These are phyloP conservation scores for Melanostoma mellinum DNA, from an alignment of 2,888 invertebrate genomes.

Conservation along the genomic window DNA sequence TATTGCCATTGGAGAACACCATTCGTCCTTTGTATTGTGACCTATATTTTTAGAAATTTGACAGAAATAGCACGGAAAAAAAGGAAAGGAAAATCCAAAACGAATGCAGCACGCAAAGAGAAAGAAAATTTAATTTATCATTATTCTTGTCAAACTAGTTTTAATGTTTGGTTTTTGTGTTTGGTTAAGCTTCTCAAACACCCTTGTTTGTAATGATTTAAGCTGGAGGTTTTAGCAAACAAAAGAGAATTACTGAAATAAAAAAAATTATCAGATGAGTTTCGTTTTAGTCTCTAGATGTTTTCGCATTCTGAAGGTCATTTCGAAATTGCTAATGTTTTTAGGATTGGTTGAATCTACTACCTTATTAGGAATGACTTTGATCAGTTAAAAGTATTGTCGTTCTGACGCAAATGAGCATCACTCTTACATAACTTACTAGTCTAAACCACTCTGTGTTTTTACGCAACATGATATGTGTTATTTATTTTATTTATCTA, in stretches of 20 bases:
- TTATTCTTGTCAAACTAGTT: slow-evolving; percentile 29
- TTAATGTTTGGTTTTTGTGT: slow-evolving; percentile 28
- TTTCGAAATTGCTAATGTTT: no score
- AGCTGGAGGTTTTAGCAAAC: slow-evolving; percentile 39
- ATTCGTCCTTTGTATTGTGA: slow-evolving; percentile 80
- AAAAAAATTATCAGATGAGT: not conserved
- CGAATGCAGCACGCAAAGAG: slow-evolving; percentile 49
- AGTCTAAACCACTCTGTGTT: no score
- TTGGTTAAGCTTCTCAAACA: slow-evolving; percentile 50
- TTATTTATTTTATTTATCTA: no score
- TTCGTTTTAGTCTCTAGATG: not conserved
- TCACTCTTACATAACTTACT: no score
- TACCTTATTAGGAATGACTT: no score
- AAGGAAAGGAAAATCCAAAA: slow-evolving; percentile 44
- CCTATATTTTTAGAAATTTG: slow-evolving; percentile 70
- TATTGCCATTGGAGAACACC: slow-evolving; percentile 78
- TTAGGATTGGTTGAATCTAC: no score
- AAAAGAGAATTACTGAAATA: slow-evolving; percentile 18
- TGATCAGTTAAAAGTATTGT: no score
- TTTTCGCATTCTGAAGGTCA: no score
- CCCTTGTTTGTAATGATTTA: slow-evolving; percentile 51
- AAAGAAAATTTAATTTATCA: slow-evolving; percentile 26
- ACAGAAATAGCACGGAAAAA: slow-evolving; percentile 9
- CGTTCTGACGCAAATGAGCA: no score
- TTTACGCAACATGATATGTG: no score